Evolutionary conservation across 2,797 vertebrate genomes (phyloP), one percentile per base, ranked within the genome.

Genomic region (Heliangelus exortis): DNA sequence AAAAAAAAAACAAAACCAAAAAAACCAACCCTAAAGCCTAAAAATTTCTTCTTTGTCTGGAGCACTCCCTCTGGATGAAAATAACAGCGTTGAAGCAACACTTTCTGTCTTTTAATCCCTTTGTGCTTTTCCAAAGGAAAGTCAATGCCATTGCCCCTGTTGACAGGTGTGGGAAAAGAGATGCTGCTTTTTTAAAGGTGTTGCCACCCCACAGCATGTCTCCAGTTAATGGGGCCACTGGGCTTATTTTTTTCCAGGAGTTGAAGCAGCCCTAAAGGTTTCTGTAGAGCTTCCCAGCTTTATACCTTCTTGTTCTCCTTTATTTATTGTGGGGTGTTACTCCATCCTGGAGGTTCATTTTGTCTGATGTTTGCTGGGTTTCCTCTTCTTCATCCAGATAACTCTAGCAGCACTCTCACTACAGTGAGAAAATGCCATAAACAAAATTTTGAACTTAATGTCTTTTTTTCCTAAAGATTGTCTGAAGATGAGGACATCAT

Each of bases 51-150:
- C 54, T 84, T 78, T 47, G 67, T 92, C 90, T 92, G 92, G 91
- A 87, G 43, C 34, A 45, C 25, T 86, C 72, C 72, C 48, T 69
- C 59, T n/a, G 75, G 89, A 95, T 25, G 68, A 87, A 93, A 96
- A 85, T 72, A 89, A 73, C 45, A 48, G 50, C 89, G 86, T 81
- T 96, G 95, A 94, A 84, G 41, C 78, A 92, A 86, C 92, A 89
- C 21, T 89, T 95, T 72, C 50, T 61, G 6, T 47, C 78, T 72
- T 93, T 77, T 82, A 91, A 94, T 63, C 73, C 39, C 50, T 19
- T 34, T 8, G 33, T 91, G 58, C 26, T 88, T 84, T 73, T 78
- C 85, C 88, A 92, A 87, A 89, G 78, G 50, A 93, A 92, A 78
- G 84, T 87, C 85, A 89, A 8, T 47, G 61, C 36, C n/a, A 36